A percentile compares a stretch with the other conserved stretches of the same genome.
phyloP scores from a whole-genome alignment of 2,888 invertebrate species.

The Chirona hameri region DNA sequence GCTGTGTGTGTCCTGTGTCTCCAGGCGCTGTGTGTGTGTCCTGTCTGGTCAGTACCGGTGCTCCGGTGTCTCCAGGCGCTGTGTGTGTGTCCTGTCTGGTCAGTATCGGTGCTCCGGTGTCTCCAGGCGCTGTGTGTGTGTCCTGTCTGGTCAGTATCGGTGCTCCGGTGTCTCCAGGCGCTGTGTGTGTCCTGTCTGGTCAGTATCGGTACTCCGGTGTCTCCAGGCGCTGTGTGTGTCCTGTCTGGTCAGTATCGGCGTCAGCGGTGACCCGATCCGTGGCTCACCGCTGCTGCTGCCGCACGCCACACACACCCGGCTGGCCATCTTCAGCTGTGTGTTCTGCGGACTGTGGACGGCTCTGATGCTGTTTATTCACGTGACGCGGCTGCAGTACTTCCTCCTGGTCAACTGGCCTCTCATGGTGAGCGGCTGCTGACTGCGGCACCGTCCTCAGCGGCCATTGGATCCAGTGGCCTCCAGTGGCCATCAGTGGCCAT shows the following conservation, averaged over 20 bases:
- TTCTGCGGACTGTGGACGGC: constrained; percentile 12
- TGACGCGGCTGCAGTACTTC: not conserved
- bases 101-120: not conserved
- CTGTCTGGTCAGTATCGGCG: not conserved
- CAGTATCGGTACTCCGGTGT: not conserved
- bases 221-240: not conserved
- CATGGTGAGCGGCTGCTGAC: not conserved
- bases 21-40: not conserved
- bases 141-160: not conserved
- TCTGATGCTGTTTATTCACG: not conserved
- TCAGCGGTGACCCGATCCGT: not conserved
- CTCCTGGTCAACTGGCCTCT: constrained; percentile 4
- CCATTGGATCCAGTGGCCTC: too few relatives aligned
- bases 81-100: not conserved
- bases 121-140: not conserved
- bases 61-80: not conserved
- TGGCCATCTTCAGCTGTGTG: constrained; percentile 23
- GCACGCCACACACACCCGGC: not conserved
- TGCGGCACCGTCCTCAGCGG: not conserved
- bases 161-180: not conserved
- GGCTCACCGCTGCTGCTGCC: constrained; percentile 7
- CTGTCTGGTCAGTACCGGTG: not conserved
- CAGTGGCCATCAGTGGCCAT: too few relatives aligned
- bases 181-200: not conserved
- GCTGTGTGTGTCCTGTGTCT: not conserved